Evolutionary conservation across 2,797 vertebrate genomes (phyloP).

Genomic region (Diceros bicornis): DNA sequence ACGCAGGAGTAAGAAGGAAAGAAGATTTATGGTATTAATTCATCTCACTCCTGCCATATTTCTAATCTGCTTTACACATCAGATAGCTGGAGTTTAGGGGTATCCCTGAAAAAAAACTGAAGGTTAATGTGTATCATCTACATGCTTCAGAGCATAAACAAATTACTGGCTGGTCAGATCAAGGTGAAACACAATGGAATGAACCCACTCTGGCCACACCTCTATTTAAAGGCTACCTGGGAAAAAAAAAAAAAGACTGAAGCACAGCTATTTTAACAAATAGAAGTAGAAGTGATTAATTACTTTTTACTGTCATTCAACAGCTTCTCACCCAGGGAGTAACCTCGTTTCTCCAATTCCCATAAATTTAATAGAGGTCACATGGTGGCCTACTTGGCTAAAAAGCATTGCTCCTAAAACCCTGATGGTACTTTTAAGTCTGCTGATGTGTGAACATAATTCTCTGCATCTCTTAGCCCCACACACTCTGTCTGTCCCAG

Average conservation of each 20-base stretch:
- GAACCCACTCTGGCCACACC: slow-evolving; percentile 69
- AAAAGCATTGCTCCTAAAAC: slow-evolving; percentile 87
- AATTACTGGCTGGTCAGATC: slow-evolving; percentile 74
- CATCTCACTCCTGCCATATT: slow-evolving; percentile 18
- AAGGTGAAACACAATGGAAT: slow-evolving; percentile 73
- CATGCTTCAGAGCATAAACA: slow-evolving; percentile 76
- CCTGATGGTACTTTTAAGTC: slow-evolving; percentile 87
- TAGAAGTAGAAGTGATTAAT: slow-evolving; percentile 85
- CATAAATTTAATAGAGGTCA: slow-evolving; percentile 89
- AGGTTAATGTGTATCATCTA: slow-evolving; percentile 77
- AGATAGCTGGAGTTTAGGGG: slow-evolving; percentile 65
- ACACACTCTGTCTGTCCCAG: slow-evolving; percentile 81
- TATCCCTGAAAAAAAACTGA: slow-evolving; percentile 48
- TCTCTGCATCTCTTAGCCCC: slow-evolving; percentile 86
- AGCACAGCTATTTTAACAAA: slow-evolving; percentile 84
- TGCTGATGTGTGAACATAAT: slow-evolving; percentile 87
- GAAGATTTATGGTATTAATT: slow-evolving; percentile 67
- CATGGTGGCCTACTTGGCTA: slow-evolving; percentile 86
- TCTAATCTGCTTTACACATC: slow-evolving; percentile 64
- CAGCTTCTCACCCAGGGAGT: slow-evolving; percentile 83
- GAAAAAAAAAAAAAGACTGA: slow-evolving; percentile 69
- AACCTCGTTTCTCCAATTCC: slow-evolving; percentile 85
- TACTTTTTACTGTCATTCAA: slow-evolving; percentile 87
- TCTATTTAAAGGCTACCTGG: slow-evolving; percentile 66
- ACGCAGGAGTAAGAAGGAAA: background rate